Base-by-base conservation (phyloP, 92 coral and sea anemone genomes). In the Ricordea florida region DNA sequence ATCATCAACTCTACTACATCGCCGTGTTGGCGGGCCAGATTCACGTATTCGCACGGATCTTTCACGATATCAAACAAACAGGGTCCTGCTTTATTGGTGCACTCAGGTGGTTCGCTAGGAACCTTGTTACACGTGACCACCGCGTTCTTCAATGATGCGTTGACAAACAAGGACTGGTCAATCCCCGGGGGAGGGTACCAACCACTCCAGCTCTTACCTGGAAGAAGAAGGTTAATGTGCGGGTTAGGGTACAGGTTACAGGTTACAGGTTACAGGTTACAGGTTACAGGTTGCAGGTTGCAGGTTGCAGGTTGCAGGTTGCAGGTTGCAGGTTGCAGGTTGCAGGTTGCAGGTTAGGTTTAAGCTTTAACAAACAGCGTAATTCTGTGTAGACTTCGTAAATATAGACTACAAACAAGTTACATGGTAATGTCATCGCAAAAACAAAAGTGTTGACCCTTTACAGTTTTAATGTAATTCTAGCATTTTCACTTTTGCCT, bases 31-130 rank as follows among this genome's bases (percentile, higher is more conserved):
- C 57, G 42, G 0, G 96, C 96, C 51, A 76, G 59, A 65, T 90
- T 90, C 20, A 66, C 86, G 60, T 90, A 86, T 43, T 90, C 92
- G 43, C 96, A 90, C 2, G 96, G 96, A 66, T 90, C 96, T 5
- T 79, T 52, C 4, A 46, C 75, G 6, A 90, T 30, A 51, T 90
- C 80, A 63, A 90, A 90, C 55, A 86, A 42, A 44, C 96, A 90
- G 8, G 96, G 96, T 15, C 92, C 96, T 0, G 41, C 55, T 16
- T 61, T 2, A 13, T 52, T 57, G 25, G 89, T 86, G 41, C 96
- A 90, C 43, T 66, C 32, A 0, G 73, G 56, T 0, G 89, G 72
- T 1, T 26, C 49, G 28, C 70, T 45, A 1, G 96, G 96, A 1
- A 89, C 86, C 15, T 71, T 41, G 52, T 36, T 43, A 50, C 96